A percentile compares a stretch with the other conserved stretches of the same genome.
These are phyloP conservation scores for Epinephelus cyanopodus DNA, from an alignment of 2,113 vertebrate genomes.

Conservation along the genomic window DNA sequence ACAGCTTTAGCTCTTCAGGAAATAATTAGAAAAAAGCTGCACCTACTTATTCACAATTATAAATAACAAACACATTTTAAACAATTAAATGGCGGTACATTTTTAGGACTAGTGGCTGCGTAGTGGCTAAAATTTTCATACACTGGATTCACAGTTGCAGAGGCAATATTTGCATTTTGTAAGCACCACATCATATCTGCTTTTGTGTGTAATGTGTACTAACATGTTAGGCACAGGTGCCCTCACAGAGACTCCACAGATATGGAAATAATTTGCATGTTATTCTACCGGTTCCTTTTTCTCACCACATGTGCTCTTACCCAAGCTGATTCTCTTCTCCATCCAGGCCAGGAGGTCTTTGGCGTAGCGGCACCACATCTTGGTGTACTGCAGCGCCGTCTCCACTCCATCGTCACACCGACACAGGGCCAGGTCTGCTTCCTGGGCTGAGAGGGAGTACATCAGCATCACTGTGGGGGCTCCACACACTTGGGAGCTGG, in stretches of 20 bases:
- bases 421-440: conserved; percentile 89
- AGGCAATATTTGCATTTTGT: conserved; percentile 15
- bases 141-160: neutral
- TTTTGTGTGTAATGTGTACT: conserved; percentile 16
- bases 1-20: neutral
- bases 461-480: conserved; percentile 74
- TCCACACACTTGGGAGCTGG: conserved; percentile 25
- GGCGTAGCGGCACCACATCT: conserved; percentile 93
- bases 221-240: conserved; percentile 1
- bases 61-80: neutral
- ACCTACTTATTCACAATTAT: neutral
- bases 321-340: conserved; percentile 90
- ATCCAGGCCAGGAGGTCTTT: conserved; percentile 94
- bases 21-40: neutral
- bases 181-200: neutral
- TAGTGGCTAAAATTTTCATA: neutral
- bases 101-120: neutral
- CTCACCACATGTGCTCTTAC: conserved; percentile 76
- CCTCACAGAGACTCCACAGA: neutral
- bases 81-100: neutral
- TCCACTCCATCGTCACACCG: conserved; percentile 90
- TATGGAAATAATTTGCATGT: conserved; percentile 23
- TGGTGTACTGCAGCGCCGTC: conserved; percentile 90
- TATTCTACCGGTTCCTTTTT: conserved; percentile 4
- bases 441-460: conserved; percentile 86